Base-by-base conservation (phyloP, 2,113 vertebrate species). In the Benitochromis conjunctus region DNA sequence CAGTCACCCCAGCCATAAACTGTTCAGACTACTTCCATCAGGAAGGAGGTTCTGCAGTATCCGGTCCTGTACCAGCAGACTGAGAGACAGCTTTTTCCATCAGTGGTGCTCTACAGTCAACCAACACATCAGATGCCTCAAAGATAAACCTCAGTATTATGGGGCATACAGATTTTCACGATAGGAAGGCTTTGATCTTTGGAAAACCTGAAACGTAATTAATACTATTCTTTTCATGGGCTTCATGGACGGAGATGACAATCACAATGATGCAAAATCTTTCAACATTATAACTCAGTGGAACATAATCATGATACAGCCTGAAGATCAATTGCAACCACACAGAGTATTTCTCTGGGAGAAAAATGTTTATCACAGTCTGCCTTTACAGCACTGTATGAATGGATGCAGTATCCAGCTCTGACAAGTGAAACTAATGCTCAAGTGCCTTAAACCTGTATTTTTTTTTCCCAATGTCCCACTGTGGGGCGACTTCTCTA, bases 111-210 rank as follows among this genome's bases (percentile, higher is more conserved):
- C 11, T n/a, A 14, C 85, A 85, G 5, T 31, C 55, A 34, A 46
- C 85, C 5, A 31, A 46, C 82, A 88, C 89, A 56, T 89, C 91
- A 57, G 92, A 94, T 34, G 18, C 48, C 71, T 90, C 92, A 16
- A 80, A 29, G 31, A 26, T 74, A 5, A 84, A 38, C 71, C 9
- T 80, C 41, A 56, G 46, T 46, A 79, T 80, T 9, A 9, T 4
- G 57, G 66, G 57, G 60, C 51, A 51, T 5, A 21, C 80, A 36
- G n/a, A 10, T 36, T 78, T 60, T 74, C 55, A 86, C 7, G 41
- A 51, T 81, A 88, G 60, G 9, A 18, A 48, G 29, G 11, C 38
- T 24, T 71, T 46, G 38, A 46, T 55, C 31, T 5, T 60, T 4
- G 60, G 60, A 76, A 88, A 87, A 81, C 76, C 48, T 16, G 24